Evolutionary conservation across 2,113 vertebrate species (phyloP), one percentile per base, ranked within the genome.

Genomic region (Telmatochromis sp.): DNA sequence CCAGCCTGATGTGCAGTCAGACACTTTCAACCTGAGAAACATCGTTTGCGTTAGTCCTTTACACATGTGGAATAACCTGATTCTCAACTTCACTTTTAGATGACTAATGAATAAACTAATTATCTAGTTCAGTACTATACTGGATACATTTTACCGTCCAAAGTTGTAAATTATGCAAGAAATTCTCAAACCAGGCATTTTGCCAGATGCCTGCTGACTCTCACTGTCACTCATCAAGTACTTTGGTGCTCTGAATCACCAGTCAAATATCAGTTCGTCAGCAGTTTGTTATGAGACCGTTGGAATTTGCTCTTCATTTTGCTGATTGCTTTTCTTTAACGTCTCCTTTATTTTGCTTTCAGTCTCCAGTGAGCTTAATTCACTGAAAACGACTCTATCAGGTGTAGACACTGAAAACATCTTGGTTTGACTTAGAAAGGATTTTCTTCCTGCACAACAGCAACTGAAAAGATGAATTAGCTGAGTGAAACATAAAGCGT

Each of bases 31-130:
- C 17, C 71, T 75, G 42, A 28, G 42, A 75, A 28, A 50, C 6
- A 75, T 28, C 0, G 4, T 28, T 50, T 23, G 21, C 0, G 0
- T 71, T 31, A 28, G 3, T 75, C 14, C 0, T 28, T 75, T 47
- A 28, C 68, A 75, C 14, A 45, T 73, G 21, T 10, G 40, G 40
- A 71, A 6, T 0, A 15, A 73, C 8, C 14, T 45, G 21, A 45
- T 0, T 26, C 37, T 35, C 4, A 35, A 0, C 5, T 42, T 73
- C 21, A 45, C 1, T 71, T 71, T 4, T 42, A 71, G 37, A 42
- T 2, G 3, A 71, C 13, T 45, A 0, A 73, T 17, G 21, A 26
- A 26, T 17, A 0, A 73, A 10, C n/a, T 73, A 73, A 26, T 0
- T 45, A 73, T 73, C 40, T 73, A 26, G 9, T 42, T 15, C n/a